These are phyloP conservation scores for Arnoldichthys spilopterus DNA, from an alignment of 2,797 vertebrate species.

Conservation along the genomic window DNA sequence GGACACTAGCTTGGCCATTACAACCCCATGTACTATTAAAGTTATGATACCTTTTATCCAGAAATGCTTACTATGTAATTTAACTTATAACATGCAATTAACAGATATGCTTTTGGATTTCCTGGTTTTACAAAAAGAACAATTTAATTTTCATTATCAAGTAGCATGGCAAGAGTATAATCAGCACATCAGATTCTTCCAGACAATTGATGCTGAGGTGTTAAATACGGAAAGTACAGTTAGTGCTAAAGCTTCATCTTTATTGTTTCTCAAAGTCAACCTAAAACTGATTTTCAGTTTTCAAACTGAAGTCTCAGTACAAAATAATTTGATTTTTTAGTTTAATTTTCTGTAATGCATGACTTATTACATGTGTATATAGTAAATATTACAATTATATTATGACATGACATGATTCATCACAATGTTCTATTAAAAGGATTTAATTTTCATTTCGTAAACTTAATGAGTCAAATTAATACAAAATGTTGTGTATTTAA, in stretches of 20 bases:
- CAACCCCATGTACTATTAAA: neutral
- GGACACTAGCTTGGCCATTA: neutral
- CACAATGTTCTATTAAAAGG: too few species aligned
- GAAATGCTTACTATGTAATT: neutral
- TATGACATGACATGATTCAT: too few species aligned
- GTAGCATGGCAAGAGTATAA: conserved; percentile 14
- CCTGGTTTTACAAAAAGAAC: neutral
- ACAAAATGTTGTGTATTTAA: too few species aligned
- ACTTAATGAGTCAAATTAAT: too few species aligned
- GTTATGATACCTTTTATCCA: neutral
- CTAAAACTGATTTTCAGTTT: neutral
- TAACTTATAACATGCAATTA: neutral
- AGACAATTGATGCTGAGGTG: conserved; percentile 14
- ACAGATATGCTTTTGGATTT: neutral
- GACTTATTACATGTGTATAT: too few species aligned
- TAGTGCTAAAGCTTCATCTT: neutral
- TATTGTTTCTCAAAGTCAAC: neutral
- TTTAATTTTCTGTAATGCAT: neutral
- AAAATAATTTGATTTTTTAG: too few species aligned
- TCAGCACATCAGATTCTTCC: conserved; percentile 34
- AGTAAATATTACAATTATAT: too few species aligned
- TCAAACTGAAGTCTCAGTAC: neutral
- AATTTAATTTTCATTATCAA: conserved; percentile 18
- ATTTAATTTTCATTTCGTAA: too few species aligned
- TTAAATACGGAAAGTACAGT: too few species aligned